These are phyloP conservation scores for Drosophila rubida DNA, from an alignment of 2,888 invertebrate genomes.

Conservation along the genomic window DNA sequence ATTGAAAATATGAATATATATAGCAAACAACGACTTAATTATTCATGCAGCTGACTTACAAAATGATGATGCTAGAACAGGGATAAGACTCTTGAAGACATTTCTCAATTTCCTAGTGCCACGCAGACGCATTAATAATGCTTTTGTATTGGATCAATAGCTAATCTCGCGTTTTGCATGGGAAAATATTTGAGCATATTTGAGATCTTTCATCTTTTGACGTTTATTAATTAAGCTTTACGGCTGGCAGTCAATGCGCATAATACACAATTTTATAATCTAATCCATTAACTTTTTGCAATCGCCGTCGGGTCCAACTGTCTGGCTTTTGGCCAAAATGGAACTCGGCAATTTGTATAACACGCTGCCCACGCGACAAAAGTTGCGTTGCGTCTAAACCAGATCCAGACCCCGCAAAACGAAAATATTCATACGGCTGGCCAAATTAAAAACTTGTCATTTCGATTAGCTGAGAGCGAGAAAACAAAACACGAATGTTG, in stretches of 20 bases:
- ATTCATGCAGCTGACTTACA: conserved; percentile 9
- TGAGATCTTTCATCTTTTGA: conserved; percentile 31
- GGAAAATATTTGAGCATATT: not conserved
- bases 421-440: conserved; percentile 33
- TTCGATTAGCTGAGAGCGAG: conserved; percentile 62
- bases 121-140: conserved; percentile 7
- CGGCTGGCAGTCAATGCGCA: conserved; percentile 17
- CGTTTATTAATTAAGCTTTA: conserved; percentile 38
- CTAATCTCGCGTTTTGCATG: not conserved
- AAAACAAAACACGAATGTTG: conserved; percentile 25
- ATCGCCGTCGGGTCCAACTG: conserved; percentile 20
- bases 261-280: conserved; percentile 14
- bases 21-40: not conserved
- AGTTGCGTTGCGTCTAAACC: conserved; percentile 35
- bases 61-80: not conserved
- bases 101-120: conserved; percentile 1
- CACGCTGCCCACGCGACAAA: conserved; percentile 60
- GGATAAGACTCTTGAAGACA: not conserved
- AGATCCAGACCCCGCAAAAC: conserved; percentile 33
- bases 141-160: not conserved
- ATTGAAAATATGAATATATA: conserved; percentile 4
- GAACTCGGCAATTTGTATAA: conserved; percentile 60
- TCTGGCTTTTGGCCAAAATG: conserved; percentile 37
- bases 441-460: conserved; percentile 73
- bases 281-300: conserved; percentile 25